Evolutionary conservation across 2,113 vertebrate genomes (phyloP).

Genomic region (Phoxinus phoxinus): DNA sequence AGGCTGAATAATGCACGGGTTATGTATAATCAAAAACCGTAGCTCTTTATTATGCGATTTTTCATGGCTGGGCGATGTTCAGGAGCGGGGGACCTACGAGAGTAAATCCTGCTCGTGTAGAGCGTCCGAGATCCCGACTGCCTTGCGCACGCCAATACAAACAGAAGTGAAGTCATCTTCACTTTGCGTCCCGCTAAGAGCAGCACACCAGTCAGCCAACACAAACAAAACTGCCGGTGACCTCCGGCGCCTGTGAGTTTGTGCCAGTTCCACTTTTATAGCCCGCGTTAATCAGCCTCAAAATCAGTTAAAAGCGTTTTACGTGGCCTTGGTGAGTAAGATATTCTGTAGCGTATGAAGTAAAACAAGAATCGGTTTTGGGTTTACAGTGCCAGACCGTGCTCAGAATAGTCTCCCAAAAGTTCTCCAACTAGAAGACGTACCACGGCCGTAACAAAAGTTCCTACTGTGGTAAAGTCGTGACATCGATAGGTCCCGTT

Average conservation of each 20-base stretch:
- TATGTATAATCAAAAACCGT: slow-evolving; percentile 61
- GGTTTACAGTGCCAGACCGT: neutral
- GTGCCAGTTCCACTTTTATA: slow-evolving; percentile 24
- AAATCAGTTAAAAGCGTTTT: slow-evolving; percentile 30
- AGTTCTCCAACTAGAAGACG: neutral
- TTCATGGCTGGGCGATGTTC: slow-evolving; percentile 61
- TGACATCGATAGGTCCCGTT: slow-evolving; percentile 9
- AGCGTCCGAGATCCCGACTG: slow-evolving; percentile 10
- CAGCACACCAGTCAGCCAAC: slow-evolving; percentile 33
- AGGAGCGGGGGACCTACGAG: slow-evolving; percentile 7
- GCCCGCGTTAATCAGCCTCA: slow-evolving; percentile 13
- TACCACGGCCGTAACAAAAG: neutral
- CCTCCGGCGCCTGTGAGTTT: neutral
- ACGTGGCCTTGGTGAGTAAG: neutral
- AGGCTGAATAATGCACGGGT: slow-evolving; percentile 62
- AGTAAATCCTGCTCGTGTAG: slow-evolving; percentile 11
- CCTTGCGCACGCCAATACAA: slow-evolving; percentile 52
- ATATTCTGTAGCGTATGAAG: neutral
- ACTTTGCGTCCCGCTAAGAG: slow-evolving; percentile 29
- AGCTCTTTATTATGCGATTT: slow-evolving; percentile 66
- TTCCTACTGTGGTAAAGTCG: neutral
- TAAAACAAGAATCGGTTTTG: neutral
- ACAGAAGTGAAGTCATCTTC: slow-evolving; percentile 60
- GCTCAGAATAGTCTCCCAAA: neutral
- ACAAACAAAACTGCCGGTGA: slow-evolving; percentile 52